Base-by-base conservation (phyloP, 2,888 invertebrate species). In the Drosophila gaucha region DNA sequence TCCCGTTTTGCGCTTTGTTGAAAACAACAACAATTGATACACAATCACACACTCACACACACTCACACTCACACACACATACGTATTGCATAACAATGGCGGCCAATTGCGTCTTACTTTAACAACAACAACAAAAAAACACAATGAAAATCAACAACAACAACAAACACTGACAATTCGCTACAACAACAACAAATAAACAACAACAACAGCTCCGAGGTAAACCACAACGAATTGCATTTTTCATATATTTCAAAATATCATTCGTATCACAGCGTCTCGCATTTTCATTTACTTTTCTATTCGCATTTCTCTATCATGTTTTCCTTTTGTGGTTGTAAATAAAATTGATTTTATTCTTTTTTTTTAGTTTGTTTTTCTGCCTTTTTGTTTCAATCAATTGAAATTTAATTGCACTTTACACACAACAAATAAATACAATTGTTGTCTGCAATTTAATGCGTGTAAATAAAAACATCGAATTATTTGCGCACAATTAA, bases 191-290 rank as follows among this genome's bases (percentile, higher is more conserved):
- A 36, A 36, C 41, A 62, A 39, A 39, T 58, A 54, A 56, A 62
- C 36, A 67, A 70, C 63, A 26, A 72, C 67, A 66, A 78, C 89
- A 91, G 90, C 87, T 91, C 90, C 68, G 90, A 91, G 90, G 90
- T 91, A 91, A 91, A 90, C 79, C 76, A 88, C 76, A 77, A 69
- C 57, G 54, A 84, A 84, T 80, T 84, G 72, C 74, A 79, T 83
- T 75, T 86, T 69, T 67, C 79, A 80, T 80, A 66, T 74, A 31
- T 59, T 70, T 49, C 51, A 64, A 65, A n/a, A 56, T 63, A 44
- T 65, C 70, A 75, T 72, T 58, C 75, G 64, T 74, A 72, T 68
- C 57, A 69, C 35, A 69, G 54, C 50, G 54, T 65, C 56, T 67
- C 56, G 70, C 63, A 59, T 70, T 59, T 56, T 41, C 36, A 28